These are phyloP conservation scores for Propithecus coquereli DNA, from an alignment of 2,113 vertebrate species.

Conservation along the genomic window DNA sequence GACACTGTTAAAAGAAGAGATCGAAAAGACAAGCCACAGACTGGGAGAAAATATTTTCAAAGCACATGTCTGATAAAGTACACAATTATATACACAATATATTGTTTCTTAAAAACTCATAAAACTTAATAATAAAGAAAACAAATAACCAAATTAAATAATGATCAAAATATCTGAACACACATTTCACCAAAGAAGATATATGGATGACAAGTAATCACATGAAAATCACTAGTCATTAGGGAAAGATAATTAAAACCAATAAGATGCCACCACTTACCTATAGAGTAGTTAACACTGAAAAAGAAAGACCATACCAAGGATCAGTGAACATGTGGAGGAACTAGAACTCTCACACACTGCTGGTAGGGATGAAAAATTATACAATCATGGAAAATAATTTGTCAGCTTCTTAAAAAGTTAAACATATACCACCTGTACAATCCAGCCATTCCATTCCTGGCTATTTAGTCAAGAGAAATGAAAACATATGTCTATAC, in stretches of 20 bases:
- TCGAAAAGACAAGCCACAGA: background rate
- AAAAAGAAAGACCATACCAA: background rate
- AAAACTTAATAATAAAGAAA: background rate
- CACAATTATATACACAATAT: background rate
- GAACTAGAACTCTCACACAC: background rate
- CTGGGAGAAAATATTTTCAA: conserved; percentile 26
- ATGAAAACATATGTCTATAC: conserved; percentile 11
- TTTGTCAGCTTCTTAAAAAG: conserved; percentile 24
- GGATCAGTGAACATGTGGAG: background rate
- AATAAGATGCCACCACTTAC: background rate
- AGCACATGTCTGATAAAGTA: background rate
- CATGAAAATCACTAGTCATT: background rate
- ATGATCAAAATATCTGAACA: conserved; percentile 8
- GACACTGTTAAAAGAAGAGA: background rate
- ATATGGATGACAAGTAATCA: background rate
- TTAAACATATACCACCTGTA: background rate
- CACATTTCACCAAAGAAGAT: background rate
- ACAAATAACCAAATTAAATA: background rate
- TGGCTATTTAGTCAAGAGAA: conserved; percentile 19
- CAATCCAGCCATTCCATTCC: background rate
- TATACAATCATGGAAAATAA: conserved; percentile 15
- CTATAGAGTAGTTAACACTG: background rate
- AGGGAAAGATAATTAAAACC: background rate
- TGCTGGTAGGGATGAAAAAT: background rate
- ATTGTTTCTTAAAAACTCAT: background rate